A percentile compares a stretch with the other conserved stretches of the same genome.
phyloP scores from a whole-genome alignment of 2,113 vertebrate genomes.

The Isurus oxyrinchus region DNA sequence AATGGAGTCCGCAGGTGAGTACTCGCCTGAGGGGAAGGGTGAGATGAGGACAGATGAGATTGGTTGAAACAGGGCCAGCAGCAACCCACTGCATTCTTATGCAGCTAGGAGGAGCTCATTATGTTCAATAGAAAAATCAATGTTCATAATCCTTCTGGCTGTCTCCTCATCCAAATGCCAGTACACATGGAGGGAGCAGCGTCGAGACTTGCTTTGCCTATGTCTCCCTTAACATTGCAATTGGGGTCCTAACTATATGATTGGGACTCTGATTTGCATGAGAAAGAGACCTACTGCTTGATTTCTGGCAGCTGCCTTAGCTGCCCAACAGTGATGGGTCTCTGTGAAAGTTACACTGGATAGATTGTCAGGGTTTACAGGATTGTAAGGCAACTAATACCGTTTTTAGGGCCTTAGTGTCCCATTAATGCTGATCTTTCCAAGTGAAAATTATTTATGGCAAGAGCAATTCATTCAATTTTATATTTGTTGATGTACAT shows the following conservation, averaged over 20 bases:
- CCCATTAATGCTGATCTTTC: neutral
- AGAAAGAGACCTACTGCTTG: neutral
- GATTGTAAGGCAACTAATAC: neutral
- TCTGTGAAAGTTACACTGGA: neutral
- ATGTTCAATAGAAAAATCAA: neutral
- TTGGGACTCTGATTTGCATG: neutral
- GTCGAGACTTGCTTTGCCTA: neutral
- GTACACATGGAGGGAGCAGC: neutral
- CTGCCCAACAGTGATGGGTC: too few relatives aligned
- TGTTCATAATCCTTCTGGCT: neutral
- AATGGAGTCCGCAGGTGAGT: neutral
- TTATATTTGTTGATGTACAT: neutral
- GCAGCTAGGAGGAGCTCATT: neutral
- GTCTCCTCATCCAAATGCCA: neutral
- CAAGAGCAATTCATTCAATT: neutral
- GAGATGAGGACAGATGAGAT: neutral
- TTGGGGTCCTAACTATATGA: neutral
- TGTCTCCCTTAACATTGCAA: neutral
- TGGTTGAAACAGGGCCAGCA: neutral
- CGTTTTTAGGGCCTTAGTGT: neutral
- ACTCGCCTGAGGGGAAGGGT: neutral
- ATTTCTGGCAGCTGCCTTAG: neutral
- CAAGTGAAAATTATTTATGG: neutral
- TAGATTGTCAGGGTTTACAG: neutral
- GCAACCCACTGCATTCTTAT: neutral